Conservation (phyloP, 2,113 vertebrate genomes). For the Saguinus midas region DNA sequence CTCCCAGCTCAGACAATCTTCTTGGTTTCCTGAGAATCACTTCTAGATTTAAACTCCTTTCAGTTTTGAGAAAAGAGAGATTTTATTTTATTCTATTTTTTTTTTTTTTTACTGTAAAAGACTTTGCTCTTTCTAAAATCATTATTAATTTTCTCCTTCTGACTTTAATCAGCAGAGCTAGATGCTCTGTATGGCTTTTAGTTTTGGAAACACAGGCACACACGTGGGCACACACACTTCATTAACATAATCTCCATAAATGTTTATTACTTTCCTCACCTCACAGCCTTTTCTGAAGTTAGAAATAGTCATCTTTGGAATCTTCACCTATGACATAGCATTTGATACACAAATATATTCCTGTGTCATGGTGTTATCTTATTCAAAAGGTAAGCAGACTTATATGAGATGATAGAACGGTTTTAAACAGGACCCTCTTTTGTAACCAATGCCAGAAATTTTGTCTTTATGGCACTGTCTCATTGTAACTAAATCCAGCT, state of each 20-base stretch:
- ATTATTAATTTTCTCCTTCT: background rate
- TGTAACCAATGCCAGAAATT: background rate
- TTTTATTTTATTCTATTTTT: background rate
- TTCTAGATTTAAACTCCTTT: background rate
- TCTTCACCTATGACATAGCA: background rate
- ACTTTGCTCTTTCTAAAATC: background rate
- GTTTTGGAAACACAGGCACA: background rate
- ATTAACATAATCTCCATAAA: background rate
- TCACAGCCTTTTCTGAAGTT: background rate
- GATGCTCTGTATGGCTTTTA: background rate
- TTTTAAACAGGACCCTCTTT: background rate
- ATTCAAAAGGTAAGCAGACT: background rate
- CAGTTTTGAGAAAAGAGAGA: background rate
- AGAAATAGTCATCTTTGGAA: background rate
- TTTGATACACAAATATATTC: background rate
- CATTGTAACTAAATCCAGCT: background rate
- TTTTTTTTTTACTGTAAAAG: background rate
- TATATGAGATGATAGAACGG: background rate
- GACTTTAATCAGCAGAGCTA: background rate
- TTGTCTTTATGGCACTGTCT: background rate
- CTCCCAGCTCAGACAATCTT: background rate
- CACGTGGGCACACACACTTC: background rate
- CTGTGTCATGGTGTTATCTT: background rate
- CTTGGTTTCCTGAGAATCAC: background rate
- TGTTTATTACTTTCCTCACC: background rate